phyloP scores from a whole-genome alignment of 2,888 invertebrate species.

The Drosophila paramelanica region DNA sequence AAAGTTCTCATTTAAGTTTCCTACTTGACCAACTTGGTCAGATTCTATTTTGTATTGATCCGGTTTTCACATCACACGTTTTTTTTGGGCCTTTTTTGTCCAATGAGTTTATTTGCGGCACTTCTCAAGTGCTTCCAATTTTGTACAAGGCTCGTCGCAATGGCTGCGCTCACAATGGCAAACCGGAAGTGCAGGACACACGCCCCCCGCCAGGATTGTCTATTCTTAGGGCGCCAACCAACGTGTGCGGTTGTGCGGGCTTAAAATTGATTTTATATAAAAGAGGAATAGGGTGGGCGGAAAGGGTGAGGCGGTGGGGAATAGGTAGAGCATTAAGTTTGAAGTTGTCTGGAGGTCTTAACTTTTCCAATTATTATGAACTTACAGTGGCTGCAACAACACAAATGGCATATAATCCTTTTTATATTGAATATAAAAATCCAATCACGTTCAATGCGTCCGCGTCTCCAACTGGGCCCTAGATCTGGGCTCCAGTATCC shows the following conservation, averaged over 20 bases:
- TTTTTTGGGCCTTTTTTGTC: constrained; percentile 9
- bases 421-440: constrained; percentile 79
- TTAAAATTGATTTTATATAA: constrained; percentile 68
- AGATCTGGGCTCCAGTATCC: constrained; percentile 3
- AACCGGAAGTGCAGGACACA: constrained; percentile 51
- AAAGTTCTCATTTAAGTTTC: background rate
- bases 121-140: constrained; percentile 28
- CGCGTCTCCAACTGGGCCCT: constrained; percentile 4
- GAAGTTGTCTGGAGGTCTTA: constrained; percentile 52
- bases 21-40: background rate
- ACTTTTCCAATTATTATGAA: constrained; percentile 79
- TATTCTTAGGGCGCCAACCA: constrained; percentile 40
- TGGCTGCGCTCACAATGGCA: constrained; percentile 14
- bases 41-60: constrained; percentile 40
- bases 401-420: constrained; percentile 72
- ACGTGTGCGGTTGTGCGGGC: constrained; percentile 36
- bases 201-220: constrained; percentile 13
- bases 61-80: constrained; percentile 17
- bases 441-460: constrained; percentile 72
- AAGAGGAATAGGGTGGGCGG: constrained; percentile 3
- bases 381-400: constrained; percentile 47
- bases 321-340: constrained; percentile 10
- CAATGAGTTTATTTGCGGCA: constrained; percentile 34
- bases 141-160: background rate
- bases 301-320: constrained; percentile 3